A percentile compares a stretch with the other conserved stretches of the same genome.
Evolutionary conservation across 2,888 invertebrate genomes (phyloP).

Genomic region (Saturnia japonica): DNA sequence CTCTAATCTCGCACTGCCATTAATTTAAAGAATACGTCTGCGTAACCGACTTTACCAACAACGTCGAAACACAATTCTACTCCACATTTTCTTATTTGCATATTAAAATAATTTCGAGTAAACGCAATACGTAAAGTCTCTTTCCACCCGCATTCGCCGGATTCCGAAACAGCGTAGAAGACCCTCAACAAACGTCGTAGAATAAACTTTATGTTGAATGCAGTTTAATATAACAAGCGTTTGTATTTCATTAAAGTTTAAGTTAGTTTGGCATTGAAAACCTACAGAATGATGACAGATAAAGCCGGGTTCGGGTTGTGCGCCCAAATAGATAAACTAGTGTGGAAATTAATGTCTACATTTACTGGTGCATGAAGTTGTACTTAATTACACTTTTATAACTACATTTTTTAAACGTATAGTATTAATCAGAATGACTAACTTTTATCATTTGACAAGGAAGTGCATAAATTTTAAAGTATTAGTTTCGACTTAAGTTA

Average conservation of each 20-base stretch:
- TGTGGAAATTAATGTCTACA: slow-evolving; percentile 83
- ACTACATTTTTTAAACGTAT: slow-evolving; percentile 74
- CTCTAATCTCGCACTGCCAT: slow-evolving; percentile 80
- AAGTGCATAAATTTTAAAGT: slow-evolving; percentile 73
- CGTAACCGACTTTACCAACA: slow-evolving; percentile 75
- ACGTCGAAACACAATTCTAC: slow-evolving; percentile 78
- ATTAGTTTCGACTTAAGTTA: slow-evolving; percentile 62
- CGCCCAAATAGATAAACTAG: slow-evolving; percentile 82
- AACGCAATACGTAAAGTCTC: slow-evolving; percentile 78
- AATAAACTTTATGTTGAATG: slow-evolving; percentile 49
- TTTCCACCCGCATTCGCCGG: slow-evolving; percentile 53
- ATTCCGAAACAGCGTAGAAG: slow-evolving; percentile 52
- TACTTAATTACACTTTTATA: slow-evolving; percentile 81
- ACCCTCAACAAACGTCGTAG: slow-evolving; percentile 43
- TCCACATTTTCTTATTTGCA: slow-evolving; percentile 82
- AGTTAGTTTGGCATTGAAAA: slow-evolving; percentile 7
- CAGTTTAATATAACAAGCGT: slow-evolving; percentile 48
- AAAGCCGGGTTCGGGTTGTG: slow-evolving; percentile 80
- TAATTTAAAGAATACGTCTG: slow-evolving; percentile 82
- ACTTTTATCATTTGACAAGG: slow-evolving; percentile 76
- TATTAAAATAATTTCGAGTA: slow-evolving; percentile 82
- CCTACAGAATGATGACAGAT: slow-evolving; percentile 75
- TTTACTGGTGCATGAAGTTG: slow-evolving; percentile 82
- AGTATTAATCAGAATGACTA: slow-evolving; percentile 75
- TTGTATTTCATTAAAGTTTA: slow-evolving; percentile 16